A percentile compares a stretch with the other conserved stretches of the same genome.
These are phyloP conservation scores for Notospermus geniculatus DNA, from an alignment of 1,140 invertebrate genomes.

Conservation along the genomic window DNA sequence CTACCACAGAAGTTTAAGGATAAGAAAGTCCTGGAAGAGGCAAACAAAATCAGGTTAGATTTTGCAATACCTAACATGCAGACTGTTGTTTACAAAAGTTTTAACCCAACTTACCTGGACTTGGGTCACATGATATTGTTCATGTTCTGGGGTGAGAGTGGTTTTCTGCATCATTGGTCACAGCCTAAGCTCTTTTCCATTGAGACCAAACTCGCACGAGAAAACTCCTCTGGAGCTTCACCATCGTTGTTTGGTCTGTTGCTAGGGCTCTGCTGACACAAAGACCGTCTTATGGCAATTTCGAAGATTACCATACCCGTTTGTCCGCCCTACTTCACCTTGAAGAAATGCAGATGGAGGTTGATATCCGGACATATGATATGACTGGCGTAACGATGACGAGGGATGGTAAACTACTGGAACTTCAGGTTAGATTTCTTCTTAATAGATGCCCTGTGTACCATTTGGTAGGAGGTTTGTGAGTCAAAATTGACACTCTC, in stretches of 20 bases:
- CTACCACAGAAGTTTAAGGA: slow-evolving; percentile 16
- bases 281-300: not conserved
- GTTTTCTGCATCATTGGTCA: too few species aligned
- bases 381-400: slow-evolving; percentile 59
- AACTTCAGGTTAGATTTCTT: not conserved
- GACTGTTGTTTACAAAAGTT: slow-evolving; percentile 60
- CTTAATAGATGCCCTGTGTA: too few species aligned
- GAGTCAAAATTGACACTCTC: too few species aligned
- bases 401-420: not conserved
- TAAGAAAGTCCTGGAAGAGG: slow-evolving; percentile 63
- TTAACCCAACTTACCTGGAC: slow-evolving; percentile 55
- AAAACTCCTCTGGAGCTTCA: too few species aligned
- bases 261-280: not conserved
- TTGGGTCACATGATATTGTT: too few species aligned
- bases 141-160: too few species aligned
- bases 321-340: slow-evolving; percentile 74
- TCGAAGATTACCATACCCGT: slow-evolving; percentile 51
- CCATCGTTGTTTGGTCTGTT: too few species aligned
- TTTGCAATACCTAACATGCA: slow-evolving; percentile 70
- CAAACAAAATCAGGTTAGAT: slow-evolving; percentile 62
- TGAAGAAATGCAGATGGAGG: slow-evolving; percentile 69
- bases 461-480: too few species aligned
- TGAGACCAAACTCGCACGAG: not conserved
- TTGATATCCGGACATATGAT: slow-evolving; percentile 71
- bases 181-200: too few species aligned